phyloP scores from a whole-genome alignment of 2,888 invertebrate species.

The Stictocephala bisonia region DNA sequence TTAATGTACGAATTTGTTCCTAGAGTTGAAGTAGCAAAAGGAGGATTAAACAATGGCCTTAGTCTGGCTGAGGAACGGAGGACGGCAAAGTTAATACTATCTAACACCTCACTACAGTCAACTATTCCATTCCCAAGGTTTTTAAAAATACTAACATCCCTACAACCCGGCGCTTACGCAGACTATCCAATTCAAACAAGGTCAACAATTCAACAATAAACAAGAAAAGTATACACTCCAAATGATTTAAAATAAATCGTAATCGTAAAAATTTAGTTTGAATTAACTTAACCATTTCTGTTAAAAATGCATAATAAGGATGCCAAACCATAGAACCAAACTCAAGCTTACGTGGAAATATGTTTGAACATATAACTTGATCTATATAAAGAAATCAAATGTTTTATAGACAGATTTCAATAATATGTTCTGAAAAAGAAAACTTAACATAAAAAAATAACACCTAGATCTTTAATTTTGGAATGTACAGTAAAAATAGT shows the following conservation, averaged over 20 bases:
- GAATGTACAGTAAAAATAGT: no score
- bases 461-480: background rate
- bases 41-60: no score
- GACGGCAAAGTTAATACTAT: no score
- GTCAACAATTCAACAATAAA: background rate
- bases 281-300: background rate
- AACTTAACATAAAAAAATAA: background rate
- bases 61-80: no score
- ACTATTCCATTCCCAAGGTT: background rate
- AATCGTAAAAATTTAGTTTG: background rate
- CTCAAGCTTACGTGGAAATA: background rate
- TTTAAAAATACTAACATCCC: background rate
- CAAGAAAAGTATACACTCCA: background rate
- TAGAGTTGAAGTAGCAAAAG: no score
- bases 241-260: no score
- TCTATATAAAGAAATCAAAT: background rate
- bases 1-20: no score
- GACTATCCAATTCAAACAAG: background rate
- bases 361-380: background rate
- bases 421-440: background rate
- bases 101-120: background rate
- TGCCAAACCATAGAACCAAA: background rate
- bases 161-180: background rate
- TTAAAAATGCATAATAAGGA: background rate
- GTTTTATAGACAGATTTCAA: background rate